Evolutionary conservation across 2,797 vertebrate species (phyloP).

Genomic region (Platyrinchus mystaceus): DNA sequence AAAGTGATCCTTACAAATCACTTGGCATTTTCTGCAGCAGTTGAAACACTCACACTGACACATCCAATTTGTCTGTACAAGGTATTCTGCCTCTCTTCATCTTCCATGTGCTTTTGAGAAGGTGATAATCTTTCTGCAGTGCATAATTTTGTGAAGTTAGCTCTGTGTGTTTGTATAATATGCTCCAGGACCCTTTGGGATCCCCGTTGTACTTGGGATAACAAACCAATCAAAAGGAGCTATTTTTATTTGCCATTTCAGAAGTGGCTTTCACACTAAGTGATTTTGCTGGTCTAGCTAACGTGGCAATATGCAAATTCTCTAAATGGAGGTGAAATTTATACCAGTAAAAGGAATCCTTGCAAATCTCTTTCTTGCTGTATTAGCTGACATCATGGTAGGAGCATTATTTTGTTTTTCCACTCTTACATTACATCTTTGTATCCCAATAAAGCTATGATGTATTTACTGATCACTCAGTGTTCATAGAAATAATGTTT

Average conservation of each 20-base stretch:
- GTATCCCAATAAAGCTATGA: background rate
- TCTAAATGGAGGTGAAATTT: background rate
- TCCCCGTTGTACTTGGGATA: background rate
- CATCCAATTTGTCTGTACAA: background rate
- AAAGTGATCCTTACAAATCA: conserved; percentile 39
- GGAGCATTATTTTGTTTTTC: background rate
- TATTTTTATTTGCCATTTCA: background rate
- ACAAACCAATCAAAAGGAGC: background rate
- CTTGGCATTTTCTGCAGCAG: conserved; percentile 35
- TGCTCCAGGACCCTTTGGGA: background rate
- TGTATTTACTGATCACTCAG: background rate
- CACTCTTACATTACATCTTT: background rate
- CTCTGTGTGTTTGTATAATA: background rate
- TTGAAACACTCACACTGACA: background rate
- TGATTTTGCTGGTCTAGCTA: background rate
- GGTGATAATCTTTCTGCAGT: background rate
- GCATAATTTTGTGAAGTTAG: background rate
- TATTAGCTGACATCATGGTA: background rate
- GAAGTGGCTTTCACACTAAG: background rate
- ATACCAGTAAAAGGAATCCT: background rate
- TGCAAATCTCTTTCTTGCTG: background rate
- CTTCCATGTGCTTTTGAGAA: background rate
- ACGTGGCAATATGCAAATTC: background rate
- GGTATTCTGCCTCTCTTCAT: background rate
- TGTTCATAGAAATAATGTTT: background rate